phyloP scores from a whole-genome alignment of 2,797 vertebrate species.

The Mus spretus region DNA sequence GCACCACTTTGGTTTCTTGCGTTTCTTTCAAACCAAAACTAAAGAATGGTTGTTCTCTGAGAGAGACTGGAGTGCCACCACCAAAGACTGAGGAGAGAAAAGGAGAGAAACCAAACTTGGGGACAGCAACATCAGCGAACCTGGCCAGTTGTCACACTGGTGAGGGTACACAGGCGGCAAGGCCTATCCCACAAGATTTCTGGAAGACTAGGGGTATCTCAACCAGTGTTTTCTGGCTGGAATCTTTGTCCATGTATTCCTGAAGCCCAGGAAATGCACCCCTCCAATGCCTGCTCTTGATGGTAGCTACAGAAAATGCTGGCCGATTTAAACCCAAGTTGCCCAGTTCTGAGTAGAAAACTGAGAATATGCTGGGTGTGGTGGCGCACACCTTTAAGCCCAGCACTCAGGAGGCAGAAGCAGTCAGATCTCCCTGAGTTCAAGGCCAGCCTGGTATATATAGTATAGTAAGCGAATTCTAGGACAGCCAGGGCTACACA shows the following conservation, averaged over 20 bases:
- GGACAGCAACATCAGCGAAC: not conserved
- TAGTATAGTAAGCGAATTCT: not conserved
- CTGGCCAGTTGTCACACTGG: not conserved
- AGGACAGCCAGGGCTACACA: not conserved
- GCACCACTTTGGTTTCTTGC: not conserved
- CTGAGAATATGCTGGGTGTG: not conserved
- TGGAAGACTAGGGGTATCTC: not conserved
- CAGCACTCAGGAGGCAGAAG: not conserved
- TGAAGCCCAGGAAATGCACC: not conserved
- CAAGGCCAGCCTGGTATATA: not conserved
- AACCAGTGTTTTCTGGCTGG: not conserved
- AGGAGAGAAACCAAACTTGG: not conserved
- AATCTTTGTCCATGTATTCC: not conserved
- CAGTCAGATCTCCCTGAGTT: not conserved
- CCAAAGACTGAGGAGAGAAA: conserved; percentile 1
- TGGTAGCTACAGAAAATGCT: conserved; percentile 20
- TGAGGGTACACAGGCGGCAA: not conserved
- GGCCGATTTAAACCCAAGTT: not conserved
- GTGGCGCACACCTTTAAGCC: not conserved
- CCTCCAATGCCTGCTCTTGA: conserved; percentile 19
- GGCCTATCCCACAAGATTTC: conserved; percentile 30
- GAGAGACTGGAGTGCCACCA: not conserved
- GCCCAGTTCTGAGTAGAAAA: conserved; percentile 39
- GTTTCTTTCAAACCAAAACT: not conserved
- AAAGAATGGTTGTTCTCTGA: not conserved